phyloP scores from a whole-genome alignment of 2,113 vertebrate species.

The Electrona antarctica region DNA sequence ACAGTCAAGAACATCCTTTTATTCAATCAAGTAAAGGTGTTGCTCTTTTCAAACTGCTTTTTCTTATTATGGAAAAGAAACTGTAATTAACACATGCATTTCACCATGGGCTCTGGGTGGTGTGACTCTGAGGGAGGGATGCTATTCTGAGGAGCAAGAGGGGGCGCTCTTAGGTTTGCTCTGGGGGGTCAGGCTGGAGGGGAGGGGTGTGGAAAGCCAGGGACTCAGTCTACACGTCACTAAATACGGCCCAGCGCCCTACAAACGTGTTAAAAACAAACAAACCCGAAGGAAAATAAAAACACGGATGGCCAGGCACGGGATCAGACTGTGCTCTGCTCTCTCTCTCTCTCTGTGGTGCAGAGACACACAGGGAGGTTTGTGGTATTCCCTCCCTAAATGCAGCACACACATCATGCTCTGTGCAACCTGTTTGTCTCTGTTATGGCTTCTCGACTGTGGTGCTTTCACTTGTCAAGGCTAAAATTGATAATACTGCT shows the following conservation, averaged over 20 bases:
- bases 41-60: conserved; percentile 85
- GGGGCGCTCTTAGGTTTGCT: conserved; percentile 3
- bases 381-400: not conserved
- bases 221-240: conserved; percentile 49
- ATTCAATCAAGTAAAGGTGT: conserved; percentile 86
- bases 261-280: conserved; percentile 49
- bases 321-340: conserved; percentile 45
- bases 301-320: conserved; percentile 58
- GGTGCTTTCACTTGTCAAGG: conserved; percentile 53
- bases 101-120: conserved; percentile 82
- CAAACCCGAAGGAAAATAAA: conserved; percentile 28
- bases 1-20: conserved; percentile 90
- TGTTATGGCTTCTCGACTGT: conserved; percentile 69
- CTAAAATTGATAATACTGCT: conserved; percentile 66
- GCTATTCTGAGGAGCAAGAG: conserved; percentile 41
- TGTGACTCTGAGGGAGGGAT: conserved; percentile 57
- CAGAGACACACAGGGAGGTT: conserved; percentile 8
- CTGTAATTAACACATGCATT: conserved; percentile 89
- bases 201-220: conserved; percentile 24
- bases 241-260: conserved; percentile 53
- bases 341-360: not conserved
- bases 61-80: conserved; percentile 88
- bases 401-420: conserved; percentile 8
- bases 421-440: conserved; percentile 37
- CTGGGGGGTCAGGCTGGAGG: conserved; percentile 13